Conservation (phyloP, 2,888 invertebrate genomes). For the Sarcophaga caerulescens region DNA sequence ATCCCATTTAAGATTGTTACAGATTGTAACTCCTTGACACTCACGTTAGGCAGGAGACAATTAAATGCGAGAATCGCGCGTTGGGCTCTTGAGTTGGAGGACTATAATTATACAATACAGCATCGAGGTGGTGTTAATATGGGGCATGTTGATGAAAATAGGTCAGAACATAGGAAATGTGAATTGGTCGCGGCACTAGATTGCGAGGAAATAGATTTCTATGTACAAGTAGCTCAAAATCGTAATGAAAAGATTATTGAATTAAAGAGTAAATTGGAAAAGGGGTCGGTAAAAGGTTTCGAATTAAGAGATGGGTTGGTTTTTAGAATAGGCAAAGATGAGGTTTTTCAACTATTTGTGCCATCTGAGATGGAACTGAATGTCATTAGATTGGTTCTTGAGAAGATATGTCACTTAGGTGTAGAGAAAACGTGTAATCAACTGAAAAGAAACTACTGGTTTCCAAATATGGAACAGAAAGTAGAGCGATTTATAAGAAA, state of each 20-base stretch:
- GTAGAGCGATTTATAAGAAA: slow-evolving; percentile 2
- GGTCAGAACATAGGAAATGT: too few relatives aligned
- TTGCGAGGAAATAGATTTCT: slow-evolving; percentile 43
- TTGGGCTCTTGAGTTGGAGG: slow-evolving; percentile 43
- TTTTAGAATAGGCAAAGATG: not conserved
- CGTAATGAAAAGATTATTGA: slow-evolving; percentile 19
- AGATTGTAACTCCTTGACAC: too few relatives aligned
- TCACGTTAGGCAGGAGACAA: slow-evolving; percentile 2
- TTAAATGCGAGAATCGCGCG: slow-evolving; percentile 16
- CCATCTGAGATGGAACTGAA: slow-evolving; percentile 20
- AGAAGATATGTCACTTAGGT: slow-evolving; percentile 32
- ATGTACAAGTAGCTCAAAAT: slow-evolving; percentile 51
- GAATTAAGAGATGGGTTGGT: slow-evolving; percentile 23
- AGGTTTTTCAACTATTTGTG: slow-evolving; percentile 5
- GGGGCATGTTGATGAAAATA: slow-evolving; percentile 15
- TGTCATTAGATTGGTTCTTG: slow-evolving; percentile 19
- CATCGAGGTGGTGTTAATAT: slow-evolving; percentile 26
- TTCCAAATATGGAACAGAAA: slow-evolving; percentile 18
- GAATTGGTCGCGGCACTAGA: too few relatives aligned
- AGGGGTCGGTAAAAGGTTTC: not conserved
- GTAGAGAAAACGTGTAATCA: slow-evolving; percentile 18
- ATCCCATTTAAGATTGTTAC: too few relatives aligned
- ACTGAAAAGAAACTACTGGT: slow-evolving; percentile 18
- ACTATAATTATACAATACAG: slow-evolving; percentile 42
- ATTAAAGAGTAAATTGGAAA: slow-evolving; percentile 19